Evolutionary conservation across 2,113 vertebrate genomes (phyloP).

Genomic region (Syrmaticus mikado): DNA sequence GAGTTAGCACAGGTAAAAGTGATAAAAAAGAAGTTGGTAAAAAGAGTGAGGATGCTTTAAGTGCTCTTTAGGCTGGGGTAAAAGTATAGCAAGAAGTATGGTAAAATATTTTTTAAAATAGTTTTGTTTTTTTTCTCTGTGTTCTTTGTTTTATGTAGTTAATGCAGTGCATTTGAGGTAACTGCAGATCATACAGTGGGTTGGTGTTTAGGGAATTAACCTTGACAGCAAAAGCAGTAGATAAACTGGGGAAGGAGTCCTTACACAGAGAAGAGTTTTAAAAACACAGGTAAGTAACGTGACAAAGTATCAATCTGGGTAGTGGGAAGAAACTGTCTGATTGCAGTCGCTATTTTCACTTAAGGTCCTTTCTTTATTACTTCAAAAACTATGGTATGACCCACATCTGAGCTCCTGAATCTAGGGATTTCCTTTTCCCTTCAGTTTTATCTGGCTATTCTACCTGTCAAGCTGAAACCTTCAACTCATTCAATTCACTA

Average conservation of each 20-base stretch:
- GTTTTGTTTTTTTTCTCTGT: neutral
- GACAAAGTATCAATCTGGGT: neutral
- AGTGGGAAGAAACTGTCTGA: neutral
- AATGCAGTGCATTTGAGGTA: neutral
- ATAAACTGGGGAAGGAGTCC: neutral
- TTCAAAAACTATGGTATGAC: neutral
- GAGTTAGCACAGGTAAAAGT: neutral
- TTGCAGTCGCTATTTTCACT: neutral
- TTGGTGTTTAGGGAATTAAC: neutral
- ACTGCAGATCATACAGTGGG: neutral
- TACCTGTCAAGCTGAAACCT: neutral
- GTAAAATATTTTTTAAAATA: neutral
- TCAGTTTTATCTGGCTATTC: neutral
- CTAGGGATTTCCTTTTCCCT: neutral
- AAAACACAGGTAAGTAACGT: neutral
- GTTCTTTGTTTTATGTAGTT: neutral
- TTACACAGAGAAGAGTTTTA: neutral
- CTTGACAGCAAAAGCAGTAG: neutral
- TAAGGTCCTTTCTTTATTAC: neutral
- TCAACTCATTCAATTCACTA: neutral
- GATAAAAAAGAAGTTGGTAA: neutral
- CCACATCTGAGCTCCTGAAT: neutral
- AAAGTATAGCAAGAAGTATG: neutral
- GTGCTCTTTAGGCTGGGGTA: neutral
- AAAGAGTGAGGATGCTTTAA: neutral